Conservation (phyloP, 2,797 vertebrate species). For the Antrozous pallidus region DNA sequence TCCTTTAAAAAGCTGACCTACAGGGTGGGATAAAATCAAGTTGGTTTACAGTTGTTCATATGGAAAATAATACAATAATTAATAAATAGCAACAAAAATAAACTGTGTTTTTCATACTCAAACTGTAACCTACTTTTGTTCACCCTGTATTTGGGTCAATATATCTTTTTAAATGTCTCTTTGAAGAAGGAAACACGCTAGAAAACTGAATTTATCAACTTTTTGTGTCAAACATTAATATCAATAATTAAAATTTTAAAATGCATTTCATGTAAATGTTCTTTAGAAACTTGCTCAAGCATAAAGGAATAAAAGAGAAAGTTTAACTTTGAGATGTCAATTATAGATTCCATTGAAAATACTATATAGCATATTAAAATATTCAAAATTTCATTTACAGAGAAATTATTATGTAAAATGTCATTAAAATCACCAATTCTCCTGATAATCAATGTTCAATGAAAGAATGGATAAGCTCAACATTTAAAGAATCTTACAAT, state of each 20-base stretch:
- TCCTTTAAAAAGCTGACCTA: neutral
- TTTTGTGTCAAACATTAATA: slow-evolving; percentile 43
- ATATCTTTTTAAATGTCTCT: neutral
- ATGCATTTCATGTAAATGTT: slow-evolving; percentile 29
- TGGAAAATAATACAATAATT: neutral
- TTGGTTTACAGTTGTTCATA: neutral
- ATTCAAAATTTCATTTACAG: slow-evolving; percentile 70
- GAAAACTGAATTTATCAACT: slow-evolving; percentile 29
- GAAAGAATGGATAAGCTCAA: slow-evolving; percentile 33
- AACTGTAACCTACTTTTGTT: neutral
- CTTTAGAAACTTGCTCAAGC: slow-evolving; percentile 24
- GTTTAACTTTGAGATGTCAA: slow-evolving; percentile 69
- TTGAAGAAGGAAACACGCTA: neutral
- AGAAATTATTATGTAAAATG: slow-evolving; percentile 66
- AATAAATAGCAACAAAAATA: neutral
- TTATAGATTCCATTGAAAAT: slow-evolving; percentile 73
- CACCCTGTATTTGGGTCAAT: neutral
- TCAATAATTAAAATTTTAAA: slow-evolving; percentile 68
- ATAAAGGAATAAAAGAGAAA: slow-evolving; percentile 55
- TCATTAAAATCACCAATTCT: slow-evolving; percentile 44
- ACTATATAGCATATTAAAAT: slow-evolving; percentile 64
- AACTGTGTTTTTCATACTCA: neutral
- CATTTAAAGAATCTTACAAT: slow-evolving; percentile 48
- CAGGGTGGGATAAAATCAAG: too few species aligned
- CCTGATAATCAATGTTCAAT: slow-evolving; percentile 49